Base-by-base conservation (phyloP, 2,888 invertebrate species). In the Zygothrica quintamaculata region DNA sequence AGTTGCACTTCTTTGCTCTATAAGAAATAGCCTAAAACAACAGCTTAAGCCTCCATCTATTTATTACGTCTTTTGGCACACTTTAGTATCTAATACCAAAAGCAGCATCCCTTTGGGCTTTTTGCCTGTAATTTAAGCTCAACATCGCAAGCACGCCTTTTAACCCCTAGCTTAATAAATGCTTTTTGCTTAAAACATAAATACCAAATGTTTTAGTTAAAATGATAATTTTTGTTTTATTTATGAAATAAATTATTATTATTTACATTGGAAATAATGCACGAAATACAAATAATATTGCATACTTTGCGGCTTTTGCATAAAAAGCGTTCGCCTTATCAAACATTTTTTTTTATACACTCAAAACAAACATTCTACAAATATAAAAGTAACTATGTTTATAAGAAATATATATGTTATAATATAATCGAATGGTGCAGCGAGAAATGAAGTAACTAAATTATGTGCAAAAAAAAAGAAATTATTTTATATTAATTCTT, bases 191-290 rank as follows among this genome's bases (percentile, higher is more conserved):
- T n/a, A n/a, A n/a, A n/a, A n/a, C n/a, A n/a, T n/a, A n/a, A n/a
- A n/a, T n/a, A n/a, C n/a, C 18, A 13, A 31, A 13, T 37, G 8
- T 69, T 74, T 77, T 84, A 65, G 84, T 80, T 82, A 77, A 85
- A 80, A 84, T 74, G 61, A 59, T 77, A 64, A 64, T 84, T 80
- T 55, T 77, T 80, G 55, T 77, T 80, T 80, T 80, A 84, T 80
- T 80, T 86, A 80, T 86, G 84, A 86, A 80, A 80, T 80, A 80
- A 86, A 86, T 80, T 86, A 80, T 86, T 80, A 86, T 80, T 80
- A 80, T 80, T 86, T 80, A 80, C 80, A 80, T 81, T 86, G 80
- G 75, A 86, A 77, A 84, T 86, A 86, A 86, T 86, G 87, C 81
- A 77, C 65, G 61, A 84, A 80, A 74, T 84, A 86, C 78, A 81